These are phyloP conservation scores for Cynaeus angustus DNA, from an alignment of 2,888 invertebrate species.

Conservation along the genomic window DNA sequence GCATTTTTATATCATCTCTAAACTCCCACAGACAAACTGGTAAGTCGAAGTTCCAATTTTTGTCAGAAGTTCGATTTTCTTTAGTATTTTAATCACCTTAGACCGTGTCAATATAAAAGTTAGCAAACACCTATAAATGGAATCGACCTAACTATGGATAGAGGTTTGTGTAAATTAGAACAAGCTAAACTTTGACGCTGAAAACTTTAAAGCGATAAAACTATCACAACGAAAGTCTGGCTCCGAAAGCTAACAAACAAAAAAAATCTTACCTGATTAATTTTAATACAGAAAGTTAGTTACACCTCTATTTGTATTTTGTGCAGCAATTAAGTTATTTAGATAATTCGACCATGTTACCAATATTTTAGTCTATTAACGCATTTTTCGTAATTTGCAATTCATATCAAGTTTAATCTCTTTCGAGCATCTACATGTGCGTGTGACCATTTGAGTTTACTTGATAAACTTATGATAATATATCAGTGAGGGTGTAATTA, in stretches of 20 bases:
- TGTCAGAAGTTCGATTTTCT: slow-evolving; percentile 16
- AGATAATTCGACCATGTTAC: slow-evolving; percentile 35
- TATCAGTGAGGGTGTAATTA: slow-evolving; percentile 38
- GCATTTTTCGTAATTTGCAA: slow-evolving; percentile 46
- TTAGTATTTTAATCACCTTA: slow-evolving; percentile 41
- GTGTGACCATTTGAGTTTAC: slow-evolving; percentile 45
- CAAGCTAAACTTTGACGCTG: slow-evolving; percentile 43
- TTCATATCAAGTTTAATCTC: slow-evolving; percentile 40
- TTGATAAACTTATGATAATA: slow-evolving; percentile 41
- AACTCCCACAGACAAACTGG: slow-evolving; percentile 22
- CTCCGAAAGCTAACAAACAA: slow-evolving; percentile 12
- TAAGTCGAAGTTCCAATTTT: slow-evolving; percentile 21
- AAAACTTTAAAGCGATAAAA: slow-evolving; percentile 46
- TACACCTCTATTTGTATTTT: too few relatives aligned
- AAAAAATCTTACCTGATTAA: slow-evolving; percentile 6
- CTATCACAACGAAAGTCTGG: slow-evolving; percentile 24
- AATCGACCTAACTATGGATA: slow-evolving; percentile 27
- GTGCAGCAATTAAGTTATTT: slow-evolving; percentile 45
- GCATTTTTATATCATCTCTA: slow-evolving; percentile 25
- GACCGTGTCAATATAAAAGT: slow-evolving; percentile 31
- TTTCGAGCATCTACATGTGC: slow-evolving; percentile 44
- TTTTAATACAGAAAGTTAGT: slow-evolving; percentile 6
- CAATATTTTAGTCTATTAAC: slow-evolving; percentile 40
- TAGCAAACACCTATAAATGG: slow-evolving; percentile 41
- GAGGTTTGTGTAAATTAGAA: slow-evolving; percentile 47